Percentiles rank a stretch among this genome's conserved stretches.
Conservation (phyloP, 2,113 vertebrate species). For the Brachypteracias leptosomus region DNA sequence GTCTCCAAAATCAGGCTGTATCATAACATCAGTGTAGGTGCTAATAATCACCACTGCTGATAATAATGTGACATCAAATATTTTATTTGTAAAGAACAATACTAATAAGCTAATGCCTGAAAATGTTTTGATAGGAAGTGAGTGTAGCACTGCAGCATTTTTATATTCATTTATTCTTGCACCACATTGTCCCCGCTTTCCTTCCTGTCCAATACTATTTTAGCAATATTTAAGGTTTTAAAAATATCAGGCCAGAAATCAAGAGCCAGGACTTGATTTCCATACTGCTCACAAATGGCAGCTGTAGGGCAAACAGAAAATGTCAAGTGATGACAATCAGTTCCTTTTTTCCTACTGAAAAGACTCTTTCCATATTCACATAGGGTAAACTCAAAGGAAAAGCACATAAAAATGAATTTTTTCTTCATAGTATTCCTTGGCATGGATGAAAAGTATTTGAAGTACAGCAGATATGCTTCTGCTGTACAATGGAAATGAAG, state of each 20-base stretch:
- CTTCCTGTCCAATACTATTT: slow-evolving; percentile 3
- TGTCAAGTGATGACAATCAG: slow-evolving; percentile 1
- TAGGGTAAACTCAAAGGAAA: slow-evolving; percentile 42
- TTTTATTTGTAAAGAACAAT: background rate
- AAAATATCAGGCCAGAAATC: slow-evolving; percentile 13
- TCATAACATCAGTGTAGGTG: background rate
- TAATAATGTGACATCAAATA: background rate
- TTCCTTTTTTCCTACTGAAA: slow-evolving; percentile 37
- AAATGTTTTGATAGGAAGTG: background rate
- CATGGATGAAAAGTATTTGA: slow-evolving; percentile 32
- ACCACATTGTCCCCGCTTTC: background rate
- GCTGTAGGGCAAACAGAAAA: background rate
- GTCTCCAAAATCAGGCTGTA: background rate
- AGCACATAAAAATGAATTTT: slow-evolving; percentile 26
- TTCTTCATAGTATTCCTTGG: slow-evolving; percentile 2
- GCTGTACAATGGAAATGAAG: background rate
- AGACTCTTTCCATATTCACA: background rate
- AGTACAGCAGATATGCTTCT: slow-evolving; percentile 20
- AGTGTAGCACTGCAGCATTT: background rate
- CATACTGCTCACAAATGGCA: slow-evolving; percentile 2
- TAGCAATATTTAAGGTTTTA: slow-evolving; percentile 3
- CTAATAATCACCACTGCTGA: background rate
- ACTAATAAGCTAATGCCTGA: background rate
- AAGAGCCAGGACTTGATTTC: background rate
- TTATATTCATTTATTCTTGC: background rate